Conservation (phyloP, 2,113 vertebrate genomes). For the Rostratula benghalensis region DNA sequence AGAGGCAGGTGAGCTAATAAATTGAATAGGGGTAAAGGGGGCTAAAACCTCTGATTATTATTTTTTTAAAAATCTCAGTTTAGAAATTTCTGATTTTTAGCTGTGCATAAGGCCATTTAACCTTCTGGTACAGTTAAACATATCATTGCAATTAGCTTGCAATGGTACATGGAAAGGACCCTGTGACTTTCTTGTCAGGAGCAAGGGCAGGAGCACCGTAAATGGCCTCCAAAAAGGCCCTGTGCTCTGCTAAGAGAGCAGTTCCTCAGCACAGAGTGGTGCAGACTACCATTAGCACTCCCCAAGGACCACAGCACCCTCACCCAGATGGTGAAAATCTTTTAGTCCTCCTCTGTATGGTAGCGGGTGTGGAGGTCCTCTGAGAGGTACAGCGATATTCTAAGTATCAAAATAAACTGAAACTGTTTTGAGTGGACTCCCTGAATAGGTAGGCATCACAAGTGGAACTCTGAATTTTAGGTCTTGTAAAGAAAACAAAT, state of each 20-base stretch:
- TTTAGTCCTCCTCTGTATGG: neutral
- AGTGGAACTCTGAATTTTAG: neutral
- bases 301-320: neutral
- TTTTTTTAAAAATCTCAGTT: neutral
- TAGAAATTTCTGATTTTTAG: neutral
- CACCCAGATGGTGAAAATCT: neutral
- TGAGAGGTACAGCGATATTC: neutral
- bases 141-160: neutral
- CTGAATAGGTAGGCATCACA: neutral
- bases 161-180: rapidly evolving
- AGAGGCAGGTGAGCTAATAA: slow-evolving; percentile 5
- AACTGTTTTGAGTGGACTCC: neutral
- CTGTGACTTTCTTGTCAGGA: neutral
- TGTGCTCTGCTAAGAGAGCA: neutral
- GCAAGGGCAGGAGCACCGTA: neutral
- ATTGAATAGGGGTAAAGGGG: neutral
- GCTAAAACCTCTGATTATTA: neutral
- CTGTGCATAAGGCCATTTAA: neutral
- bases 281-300: neutral
- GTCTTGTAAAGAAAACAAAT: neutral
- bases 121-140: neutral
- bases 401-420: neutral
- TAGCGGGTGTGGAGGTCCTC: neutral
- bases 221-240: neutral
- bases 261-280: neutral